phyloP scores from a whole-genome alignment of 1,140 invertebrate genomes.

The Drosophila tani region DNA sequence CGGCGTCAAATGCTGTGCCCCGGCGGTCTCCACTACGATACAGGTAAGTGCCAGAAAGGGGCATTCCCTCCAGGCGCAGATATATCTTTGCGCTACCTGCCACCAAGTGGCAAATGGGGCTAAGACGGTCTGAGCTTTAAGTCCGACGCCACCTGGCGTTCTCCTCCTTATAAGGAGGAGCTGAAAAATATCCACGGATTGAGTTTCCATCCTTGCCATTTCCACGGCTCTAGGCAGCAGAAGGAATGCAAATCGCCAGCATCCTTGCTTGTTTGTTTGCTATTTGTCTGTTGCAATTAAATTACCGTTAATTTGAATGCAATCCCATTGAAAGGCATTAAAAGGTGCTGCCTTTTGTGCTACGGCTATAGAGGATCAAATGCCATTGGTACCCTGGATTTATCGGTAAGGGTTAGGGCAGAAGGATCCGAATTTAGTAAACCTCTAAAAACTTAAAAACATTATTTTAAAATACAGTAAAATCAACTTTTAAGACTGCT shows the following conservation, averaged over 20 bases:
- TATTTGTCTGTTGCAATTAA: slow-evolving; percentile 60
- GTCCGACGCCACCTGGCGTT: slow-evolving; percentile 8
- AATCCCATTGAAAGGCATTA: slow-evolving; percentile 32
- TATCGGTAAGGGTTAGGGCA: no score
- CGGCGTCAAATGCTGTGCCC: slow-evolving; percentile 86
- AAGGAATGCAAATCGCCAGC: slow-evolving; percentile 18
- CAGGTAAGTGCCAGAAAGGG: slow-evolving; percentile 83
- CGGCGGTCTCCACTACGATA: slow-evolving; percentile 87
- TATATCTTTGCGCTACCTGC: background rate
- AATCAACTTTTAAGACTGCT: rapidly evolving
- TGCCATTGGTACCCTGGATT: slow-evolving; percentile 18
- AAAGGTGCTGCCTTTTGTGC: slow-evolving; percentile 5
- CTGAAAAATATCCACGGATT: background rate
- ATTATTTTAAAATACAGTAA: no score
- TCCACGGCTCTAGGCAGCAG: slow-evolving; percentile 12
- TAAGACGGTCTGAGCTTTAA: slow-evolving; percentile 34
- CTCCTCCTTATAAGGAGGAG: background rate
- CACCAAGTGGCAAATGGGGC: slow-evolving; percentile 12
- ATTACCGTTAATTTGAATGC: slow-evolving; percentile 59
- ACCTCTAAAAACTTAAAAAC: background rate
- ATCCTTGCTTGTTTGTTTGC: slow-evolving; percentile 26
- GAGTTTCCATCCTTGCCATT: slow-evolving; percentile 1
- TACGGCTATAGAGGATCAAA: background rate
- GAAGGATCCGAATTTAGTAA: background rate
- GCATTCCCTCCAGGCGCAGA: background rate